A percentile compares a stretch with the other conserved stretches of the same genome.
These are phyloP conservation scores for Eurois occulta DNA, from an alignment of 2,888 invertebrate genomes.

Conservation along the genomic window DNA sequence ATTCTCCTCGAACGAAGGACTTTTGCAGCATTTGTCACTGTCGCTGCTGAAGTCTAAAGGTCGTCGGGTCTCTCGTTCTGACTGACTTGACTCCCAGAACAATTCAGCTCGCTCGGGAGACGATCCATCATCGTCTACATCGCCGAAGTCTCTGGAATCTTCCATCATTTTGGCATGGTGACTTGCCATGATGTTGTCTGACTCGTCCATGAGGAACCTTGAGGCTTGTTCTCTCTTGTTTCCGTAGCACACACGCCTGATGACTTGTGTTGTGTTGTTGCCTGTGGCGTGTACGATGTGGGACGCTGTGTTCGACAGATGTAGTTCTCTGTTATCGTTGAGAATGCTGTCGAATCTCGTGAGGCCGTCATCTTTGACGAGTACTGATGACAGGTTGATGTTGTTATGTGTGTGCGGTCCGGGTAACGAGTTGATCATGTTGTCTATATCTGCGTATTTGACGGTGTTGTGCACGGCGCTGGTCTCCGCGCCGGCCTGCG, in stretches of 20 bases:
- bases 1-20: constrained; percentile 86
- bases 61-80: constrained; percentile 81
- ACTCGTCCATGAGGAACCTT: constrained; percentile 80
- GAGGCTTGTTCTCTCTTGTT: constrained; percentile 75
- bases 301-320: constrained; percentile 81
- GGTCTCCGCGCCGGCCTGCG: constrained; percentile 80
- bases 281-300: constrained; percentile 84
- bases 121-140: constrained; percentile 80
- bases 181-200: constrained; percentile 77
- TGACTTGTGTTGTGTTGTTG: constrained; percentile 86
- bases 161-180: constrained; percentile 82
- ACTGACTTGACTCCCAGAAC: constrained; percentile 87
- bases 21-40: constrained; percentile 88
- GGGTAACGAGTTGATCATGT: constrained; percentile 81
- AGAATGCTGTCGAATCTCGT: constrained; percentile 82
- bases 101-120: constrained; percentile 85
- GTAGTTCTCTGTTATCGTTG: constrained; percentile 81
- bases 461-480: constrained; percentile 72
- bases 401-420: constrained; percentile 69
- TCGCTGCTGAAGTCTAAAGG: constrained; percentile 86
- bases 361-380: constrained; percentile 82
- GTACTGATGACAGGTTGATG: constrained; percentile 78
- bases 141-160: constrained; percentile 81
- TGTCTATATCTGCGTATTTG: constrained; percentile 84
- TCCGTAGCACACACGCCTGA: constrained; percentile 83